phyloP scores from a whole-genome alignment of 1,140 invertebrate genomes.

The Cotesia typhae region DNA sequence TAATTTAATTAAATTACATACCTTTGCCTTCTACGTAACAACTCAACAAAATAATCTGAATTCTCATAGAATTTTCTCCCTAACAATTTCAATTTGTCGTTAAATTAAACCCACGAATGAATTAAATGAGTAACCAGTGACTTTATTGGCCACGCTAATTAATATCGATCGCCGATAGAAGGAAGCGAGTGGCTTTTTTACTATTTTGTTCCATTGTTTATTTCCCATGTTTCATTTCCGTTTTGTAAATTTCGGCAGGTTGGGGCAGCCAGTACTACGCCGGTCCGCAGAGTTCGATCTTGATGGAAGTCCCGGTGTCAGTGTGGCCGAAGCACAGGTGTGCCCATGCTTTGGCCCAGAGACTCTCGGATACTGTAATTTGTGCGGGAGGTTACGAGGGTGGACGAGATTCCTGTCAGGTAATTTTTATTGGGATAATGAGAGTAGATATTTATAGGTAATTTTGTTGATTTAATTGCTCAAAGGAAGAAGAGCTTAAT shows the following conservation, averaged over 20 bases:
- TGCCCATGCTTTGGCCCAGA: constrained; percentile 70
- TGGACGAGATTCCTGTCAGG: constrained; percentile 83
- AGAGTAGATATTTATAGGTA: background rate
- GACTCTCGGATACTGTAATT: constrained; percentile 71
- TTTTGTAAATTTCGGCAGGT: constrained; percentile 60
- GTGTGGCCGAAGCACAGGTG: constrained; percentile 82
- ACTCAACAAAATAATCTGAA: too few relatives aligned
- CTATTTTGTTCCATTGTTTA: background rate
- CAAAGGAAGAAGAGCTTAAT: too few relatives aligned
- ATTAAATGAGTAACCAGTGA: too few relatives aligned
- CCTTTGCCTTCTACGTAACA: too few relatives aligned
- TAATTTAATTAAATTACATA: too few relatives aligned
- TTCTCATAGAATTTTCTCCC: too few relatives aligned
- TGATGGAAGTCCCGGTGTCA: constrained; percentile 82
- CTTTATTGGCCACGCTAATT: too few relatives aligned
- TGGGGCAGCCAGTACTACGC: constrained; percentile 78
- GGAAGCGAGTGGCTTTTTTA: background rate
- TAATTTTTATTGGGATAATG: constrained; percentile 49
- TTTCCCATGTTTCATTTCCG: background rate
- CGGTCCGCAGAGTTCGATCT: constrained; percentile 73
- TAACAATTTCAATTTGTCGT: too few relatives aligned
- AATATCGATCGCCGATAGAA: background rate
- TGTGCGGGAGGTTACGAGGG: constrained; percentile 79
- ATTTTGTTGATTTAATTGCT: too few relatives aligned
- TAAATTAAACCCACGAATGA: too few relatives aligned